phyloP scores from a whole-genome alignment of 2,113 vertebrate genomes.

The Eulacestoma nigropectus region DNA sequence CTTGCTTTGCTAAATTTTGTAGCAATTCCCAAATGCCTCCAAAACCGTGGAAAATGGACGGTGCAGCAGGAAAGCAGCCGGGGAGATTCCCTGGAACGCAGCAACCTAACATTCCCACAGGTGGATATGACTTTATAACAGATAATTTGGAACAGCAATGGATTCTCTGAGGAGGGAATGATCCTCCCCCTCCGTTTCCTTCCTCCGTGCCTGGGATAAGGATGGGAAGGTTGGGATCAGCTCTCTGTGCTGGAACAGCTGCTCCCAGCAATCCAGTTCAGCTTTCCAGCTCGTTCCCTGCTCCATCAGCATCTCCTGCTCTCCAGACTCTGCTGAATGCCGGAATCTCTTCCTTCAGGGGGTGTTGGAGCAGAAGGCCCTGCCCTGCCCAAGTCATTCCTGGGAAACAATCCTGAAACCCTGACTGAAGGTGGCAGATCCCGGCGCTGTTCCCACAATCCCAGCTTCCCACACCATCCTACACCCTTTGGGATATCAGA shows the following conservation, averaged over 20 bases:
- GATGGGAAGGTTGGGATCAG: not conserved
- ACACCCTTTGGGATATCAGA: not conserved
- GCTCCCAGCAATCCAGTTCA: no score
- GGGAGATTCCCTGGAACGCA: not conserved
- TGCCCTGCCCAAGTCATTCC: not conserved
- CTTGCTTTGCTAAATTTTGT: not conserved
- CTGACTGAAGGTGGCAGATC: not conserved
- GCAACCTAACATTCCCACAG: accelerated
- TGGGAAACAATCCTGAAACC: not conserved
- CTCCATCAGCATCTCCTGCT: not conserved
- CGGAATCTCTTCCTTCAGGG: not conserved
- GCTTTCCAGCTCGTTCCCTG: not conserved
- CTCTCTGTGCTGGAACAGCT: not conserved
- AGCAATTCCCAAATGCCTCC: not conserved
- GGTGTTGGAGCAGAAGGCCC: not conserved
- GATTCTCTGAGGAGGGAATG: not conserved
- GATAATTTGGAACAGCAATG: accelerated
- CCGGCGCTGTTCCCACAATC: accelerated
- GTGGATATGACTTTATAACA: accelerated
- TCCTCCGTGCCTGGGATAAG: not conserved
- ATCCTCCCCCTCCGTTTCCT: not conserved
- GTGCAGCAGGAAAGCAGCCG: not conserved
- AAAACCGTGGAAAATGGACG: accelerated
- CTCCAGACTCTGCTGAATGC: not conserved
- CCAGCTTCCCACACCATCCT: not conserved